Conservation (phyloP, 2,113 vertebrate species). For the Grantiella picta region DNA sequence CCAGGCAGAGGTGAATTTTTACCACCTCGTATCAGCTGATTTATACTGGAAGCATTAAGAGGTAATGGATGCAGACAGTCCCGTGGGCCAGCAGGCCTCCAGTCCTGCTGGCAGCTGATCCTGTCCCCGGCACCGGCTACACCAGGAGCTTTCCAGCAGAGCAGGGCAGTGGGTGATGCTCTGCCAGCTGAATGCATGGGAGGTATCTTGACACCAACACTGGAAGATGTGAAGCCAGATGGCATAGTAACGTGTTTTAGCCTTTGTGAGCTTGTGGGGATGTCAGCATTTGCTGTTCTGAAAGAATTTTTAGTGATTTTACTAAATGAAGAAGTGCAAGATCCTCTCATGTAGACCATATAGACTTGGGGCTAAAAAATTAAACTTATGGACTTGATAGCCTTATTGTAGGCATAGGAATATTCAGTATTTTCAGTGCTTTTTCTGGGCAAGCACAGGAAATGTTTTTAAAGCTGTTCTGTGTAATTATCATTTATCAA, state of each 20-base stretch:
- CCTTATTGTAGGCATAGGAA: not conserved
- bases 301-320: not conserved
- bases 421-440: not conserved
- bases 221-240: not conserved
- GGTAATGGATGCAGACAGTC: not conserved
- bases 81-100: not conserved
- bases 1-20: not conserved
- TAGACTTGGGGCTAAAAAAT: not conserved
- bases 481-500: not conserved
- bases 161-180: not conserved
- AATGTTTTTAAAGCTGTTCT: not conserved
- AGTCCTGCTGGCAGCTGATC: not conserved
- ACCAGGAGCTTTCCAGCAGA: not conserved
- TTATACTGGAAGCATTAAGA: not conserved
- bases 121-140: not conserved
- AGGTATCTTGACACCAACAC: fast-evolving
- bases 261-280: not conserved
- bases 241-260: not conserved
- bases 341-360: not conserved
- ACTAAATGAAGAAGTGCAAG: not conserved
- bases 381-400: not conserved
- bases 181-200: not conserved
- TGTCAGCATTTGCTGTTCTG: not conserved
- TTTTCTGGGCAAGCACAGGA: not conserved
- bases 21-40: not conserved